Percentiles rank a stretch among this genome's conserved stretches.
These are phyloP conservation scores for Agrochola lychnidis DNA, from an alignment of 2,888 invertebrate species.

Conservation along the genomic window DNA sequence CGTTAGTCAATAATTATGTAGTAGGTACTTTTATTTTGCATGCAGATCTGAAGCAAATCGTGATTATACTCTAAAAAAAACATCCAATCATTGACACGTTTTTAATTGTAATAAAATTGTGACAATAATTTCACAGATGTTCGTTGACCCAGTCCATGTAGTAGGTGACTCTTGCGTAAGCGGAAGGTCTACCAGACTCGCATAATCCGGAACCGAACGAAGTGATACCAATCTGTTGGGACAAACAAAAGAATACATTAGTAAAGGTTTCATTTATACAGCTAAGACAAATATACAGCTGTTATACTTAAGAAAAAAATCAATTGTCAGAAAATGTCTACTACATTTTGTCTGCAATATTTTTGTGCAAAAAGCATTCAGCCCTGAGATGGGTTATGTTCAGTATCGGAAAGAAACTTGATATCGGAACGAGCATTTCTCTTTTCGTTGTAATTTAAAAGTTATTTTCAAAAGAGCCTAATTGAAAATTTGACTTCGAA, in stretches of 20 bases:
- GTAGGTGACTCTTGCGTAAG: slow-evolving; percentile 24
- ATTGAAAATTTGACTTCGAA: not conserved
- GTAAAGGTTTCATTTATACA: not conserved
- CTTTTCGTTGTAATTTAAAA: not conserved
- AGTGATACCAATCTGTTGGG: slow-evolving; percentile 22
- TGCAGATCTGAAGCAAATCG: not conserved
- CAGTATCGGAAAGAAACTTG: not conserved
- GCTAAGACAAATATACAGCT: not conserved
- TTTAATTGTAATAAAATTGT: not conserved
- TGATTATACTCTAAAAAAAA: not conserved
- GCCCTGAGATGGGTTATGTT: not conserved
- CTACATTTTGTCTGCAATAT: not conserved
- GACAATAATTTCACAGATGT: not conserved
- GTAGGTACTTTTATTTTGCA: too few relatives aligned
- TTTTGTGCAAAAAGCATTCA: not conserved
- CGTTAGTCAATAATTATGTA: too few relatives aligned
- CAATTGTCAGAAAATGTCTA: not conserved
- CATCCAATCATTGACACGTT: not conserved
- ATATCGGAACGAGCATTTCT: not conserved
- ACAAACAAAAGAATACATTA: not conserved
- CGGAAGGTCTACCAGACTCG: not conserved
- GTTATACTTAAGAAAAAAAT: not conserved
- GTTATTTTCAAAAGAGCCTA: not conserved
- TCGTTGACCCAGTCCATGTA: slow-evolving; percentile 26
- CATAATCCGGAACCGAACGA: not conserved